Evolutionary conservation across 2,797 vertebrate species (phyloP).

Genomic region (Paramormyrops hopkinsi): DNA sequence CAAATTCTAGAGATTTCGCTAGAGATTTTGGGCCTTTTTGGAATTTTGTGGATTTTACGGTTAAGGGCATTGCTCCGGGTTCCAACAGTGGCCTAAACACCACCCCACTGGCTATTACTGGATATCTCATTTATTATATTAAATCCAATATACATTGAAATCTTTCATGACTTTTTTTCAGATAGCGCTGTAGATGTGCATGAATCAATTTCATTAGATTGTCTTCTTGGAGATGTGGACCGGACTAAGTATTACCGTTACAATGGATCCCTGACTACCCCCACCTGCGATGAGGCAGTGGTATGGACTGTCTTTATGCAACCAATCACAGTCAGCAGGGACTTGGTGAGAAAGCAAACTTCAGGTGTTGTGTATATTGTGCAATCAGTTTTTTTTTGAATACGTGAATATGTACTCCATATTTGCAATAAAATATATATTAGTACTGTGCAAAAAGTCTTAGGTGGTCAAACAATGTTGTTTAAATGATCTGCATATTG

Average conservation of each 20-base stretch:
- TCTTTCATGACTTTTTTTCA: constrained; percentile 15
- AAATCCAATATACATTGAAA: background rate
- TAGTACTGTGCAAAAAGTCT: background rate
- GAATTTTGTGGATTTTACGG: background rate
- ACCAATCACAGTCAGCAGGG: constrained; percentile 47
- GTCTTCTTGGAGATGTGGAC: constrained; percentile 50
- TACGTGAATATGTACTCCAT: background rate
- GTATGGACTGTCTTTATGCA: constrained; percentile 64
- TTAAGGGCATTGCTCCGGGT: background rate
- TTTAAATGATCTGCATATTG: background rate
- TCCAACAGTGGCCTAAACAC: background rate
- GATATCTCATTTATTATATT: background rate
- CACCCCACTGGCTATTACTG: background rate
- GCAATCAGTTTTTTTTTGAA: background rate
- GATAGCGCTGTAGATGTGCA: constrained; percentile 15
- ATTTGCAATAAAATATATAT: background rate
- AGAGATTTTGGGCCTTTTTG: background rate
- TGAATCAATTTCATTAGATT: constrained; percentile 27
- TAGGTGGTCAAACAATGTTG: background rate
- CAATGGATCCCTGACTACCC: constrained; percentile 62
- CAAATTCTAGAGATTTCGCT: background rate
- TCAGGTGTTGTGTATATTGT: background rate
- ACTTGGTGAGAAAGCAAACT: constrained; percentile 44
- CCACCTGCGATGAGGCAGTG: constrained; percentile 56
- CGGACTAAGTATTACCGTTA: constrained; percentile 53